Conservation (phyloP, 2,797 vertebrate species). For the Bradypus variegatus region DNA sequence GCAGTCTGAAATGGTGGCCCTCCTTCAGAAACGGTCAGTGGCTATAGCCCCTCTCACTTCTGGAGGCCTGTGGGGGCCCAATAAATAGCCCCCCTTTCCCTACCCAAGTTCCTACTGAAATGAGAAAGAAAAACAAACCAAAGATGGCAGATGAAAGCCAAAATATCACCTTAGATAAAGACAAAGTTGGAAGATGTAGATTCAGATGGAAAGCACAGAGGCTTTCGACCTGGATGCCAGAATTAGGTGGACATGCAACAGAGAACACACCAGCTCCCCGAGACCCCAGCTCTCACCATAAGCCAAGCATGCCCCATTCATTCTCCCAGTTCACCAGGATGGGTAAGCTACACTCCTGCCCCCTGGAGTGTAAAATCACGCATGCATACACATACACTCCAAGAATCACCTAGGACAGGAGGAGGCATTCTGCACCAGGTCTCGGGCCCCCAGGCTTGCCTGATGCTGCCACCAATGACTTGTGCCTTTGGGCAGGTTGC, state of each 20-base stretch:
- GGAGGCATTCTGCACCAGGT: too few species aligned
- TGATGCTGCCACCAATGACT: not conserved
- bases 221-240: not conserved
- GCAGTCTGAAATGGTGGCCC: not conserved
- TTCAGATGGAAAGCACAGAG: not conserved
- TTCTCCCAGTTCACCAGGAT: not conserved
- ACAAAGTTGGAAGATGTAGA: not conserved
- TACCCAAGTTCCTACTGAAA: not conserved
- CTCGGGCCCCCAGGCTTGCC: not conserved
- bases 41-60: not conserved
- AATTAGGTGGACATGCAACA: not conserved
- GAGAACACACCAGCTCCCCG: not conserved
- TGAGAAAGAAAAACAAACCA: not conserved
- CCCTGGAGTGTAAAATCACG: too few species aligned
- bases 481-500: not conserved
- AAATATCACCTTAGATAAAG: not conserved
- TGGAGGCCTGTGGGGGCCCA: not conserved
- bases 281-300: too few species aligned
- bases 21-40: not conserved
- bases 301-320: not conserved
- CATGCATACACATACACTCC: not conserved
- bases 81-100: not conserved
- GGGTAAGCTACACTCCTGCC: too few species aligned
- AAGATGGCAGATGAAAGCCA: not conserved
- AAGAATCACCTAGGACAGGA: not conserved